Conservation (phyloP, 2,888 invertebrate species). For the Encarsia formosa region DNA sequence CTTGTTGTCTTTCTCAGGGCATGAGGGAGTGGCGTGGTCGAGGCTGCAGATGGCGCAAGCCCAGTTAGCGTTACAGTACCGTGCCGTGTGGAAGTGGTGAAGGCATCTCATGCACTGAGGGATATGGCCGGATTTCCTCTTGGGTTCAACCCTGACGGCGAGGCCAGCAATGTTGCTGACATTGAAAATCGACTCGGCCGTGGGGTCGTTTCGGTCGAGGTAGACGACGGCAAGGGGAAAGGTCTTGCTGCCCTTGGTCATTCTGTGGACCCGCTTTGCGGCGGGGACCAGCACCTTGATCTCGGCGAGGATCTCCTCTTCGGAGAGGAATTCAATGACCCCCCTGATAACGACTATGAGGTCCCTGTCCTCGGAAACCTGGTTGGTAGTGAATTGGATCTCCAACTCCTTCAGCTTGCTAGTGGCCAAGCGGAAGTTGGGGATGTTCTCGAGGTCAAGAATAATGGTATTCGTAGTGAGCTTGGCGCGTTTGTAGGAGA, state of each 20-base stretch:
- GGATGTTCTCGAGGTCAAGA: conserved; percentile 4
- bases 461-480: conserved; percentile 3
- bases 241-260: conserved; percentile 4
- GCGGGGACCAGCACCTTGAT: background rate
- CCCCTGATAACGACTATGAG: too few species aligned
- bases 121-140: conserved; percentile 1
- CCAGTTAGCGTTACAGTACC: too few species aligned
- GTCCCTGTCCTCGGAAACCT: conserved; percentile 8
- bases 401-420: conserved; percentile 1
- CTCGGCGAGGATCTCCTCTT: background rate
- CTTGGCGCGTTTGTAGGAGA: background rate
- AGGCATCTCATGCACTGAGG: conserved; percentile 8
- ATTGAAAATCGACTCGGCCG: background rate
- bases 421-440: conserved; percentile 1
- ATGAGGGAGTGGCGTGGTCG: background rate
- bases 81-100: conserved; percentile 8
- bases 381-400: conserved; percentile 8
- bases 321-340: conserved; percentile 9
- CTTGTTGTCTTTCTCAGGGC: background rate
- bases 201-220: background rate
- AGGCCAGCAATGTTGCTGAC: background rate
- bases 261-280: conserved; percentile 1
- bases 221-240: conserved; percentile 4
- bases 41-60: conserved; percentile 10
- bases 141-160: conserved; percentile 6